These are phyloP conservation scores for Luehdorfia chinensis DNA, from an alignment of 1,140 invertebrate genomes.

Conservation along the genomic window DNA sequence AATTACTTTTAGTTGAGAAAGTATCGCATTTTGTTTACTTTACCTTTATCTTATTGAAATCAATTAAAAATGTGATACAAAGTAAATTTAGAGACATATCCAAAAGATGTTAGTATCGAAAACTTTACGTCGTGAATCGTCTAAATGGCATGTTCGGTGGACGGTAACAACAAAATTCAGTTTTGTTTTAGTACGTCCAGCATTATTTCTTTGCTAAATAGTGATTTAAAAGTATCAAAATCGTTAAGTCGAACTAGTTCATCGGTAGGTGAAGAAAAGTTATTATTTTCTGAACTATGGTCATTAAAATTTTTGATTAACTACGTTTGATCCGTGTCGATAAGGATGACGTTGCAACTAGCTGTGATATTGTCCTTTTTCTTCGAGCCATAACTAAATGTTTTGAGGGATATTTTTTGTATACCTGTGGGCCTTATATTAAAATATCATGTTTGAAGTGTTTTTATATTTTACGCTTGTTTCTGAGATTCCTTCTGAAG, in stretches of 20 bases:
- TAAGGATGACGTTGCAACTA: conserved; percentile 64
- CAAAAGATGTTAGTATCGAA: no score
- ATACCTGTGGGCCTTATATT: conserved; percentile 29
- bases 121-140: no score
- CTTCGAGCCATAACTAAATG: conserved; percentile 65
- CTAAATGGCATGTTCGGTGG: no score
- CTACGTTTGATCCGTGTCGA: conserved; percentile 72
- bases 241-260: conserved; percentile 26
- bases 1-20: no score
- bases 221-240: conserved; percentile 58
- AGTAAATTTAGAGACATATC: no score
- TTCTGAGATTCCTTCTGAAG: conserved; percentile 3
- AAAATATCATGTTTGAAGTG: conserved; percentile 16
- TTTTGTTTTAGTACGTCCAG: no score
- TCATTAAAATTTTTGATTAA: conserved; percentile 78
- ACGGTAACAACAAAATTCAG: no score
- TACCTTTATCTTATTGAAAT: no score
- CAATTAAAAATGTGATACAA: no score
- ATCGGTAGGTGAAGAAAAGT: conserved; percentile 62
- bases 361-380: conserved; percentile 53
- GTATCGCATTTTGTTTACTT: no score
- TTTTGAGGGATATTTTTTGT: conserved; percentile 59
- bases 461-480: conserved; percentile 23
- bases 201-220: no score
- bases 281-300: conserved; percentile 76